These are phyloP conservation scores for Cotesia typhae DNA, from an alignment of 1,140 invertebrate genomes.

Conservation along the genomic window DNA sequence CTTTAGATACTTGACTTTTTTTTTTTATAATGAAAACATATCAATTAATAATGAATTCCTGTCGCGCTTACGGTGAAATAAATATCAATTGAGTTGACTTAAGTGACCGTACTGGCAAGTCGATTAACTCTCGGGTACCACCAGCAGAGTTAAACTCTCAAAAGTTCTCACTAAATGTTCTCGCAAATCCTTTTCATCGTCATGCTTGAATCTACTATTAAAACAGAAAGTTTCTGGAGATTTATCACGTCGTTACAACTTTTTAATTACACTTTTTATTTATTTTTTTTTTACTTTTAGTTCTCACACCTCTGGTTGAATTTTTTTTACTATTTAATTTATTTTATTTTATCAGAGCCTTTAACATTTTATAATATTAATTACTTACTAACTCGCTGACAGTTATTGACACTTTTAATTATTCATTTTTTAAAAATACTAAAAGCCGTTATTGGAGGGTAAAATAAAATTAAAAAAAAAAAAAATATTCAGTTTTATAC, in stretches of 20 bases:
- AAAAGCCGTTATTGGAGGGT: no score
- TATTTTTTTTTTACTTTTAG: background rate
- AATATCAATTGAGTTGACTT: background rate
- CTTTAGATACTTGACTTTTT: no score
- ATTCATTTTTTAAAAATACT: no score
- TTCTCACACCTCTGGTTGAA: constrained; percentile 17
- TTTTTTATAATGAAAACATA: no score
- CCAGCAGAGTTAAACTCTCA: constrained; percentile 1
- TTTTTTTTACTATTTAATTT: background rate
- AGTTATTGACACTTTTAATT: no score
- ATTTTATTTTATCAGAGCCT: background rate
- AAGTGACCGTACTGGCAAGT: constrained; percentile 17
- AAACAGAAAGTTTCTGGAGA: constrained; percentile 26
- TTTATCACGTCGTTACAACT: constrained; percentile 35
- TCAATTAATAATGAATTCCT: background rate
- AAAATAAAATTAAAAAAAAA: constrained; percentile 2
- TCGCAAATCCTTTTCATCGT: constrained; percentile 21
- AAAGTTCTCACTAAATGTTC: constrained; percentile 21
- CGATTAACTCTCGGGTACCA: constrained; percentile 9
- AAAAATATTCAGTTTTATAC: constrained; percentile 18
- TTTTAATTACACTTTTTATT: constrained; percentile 28
- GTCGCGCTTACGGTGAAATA: background rate
- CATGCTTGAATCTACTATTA: constrained; percentile 15
- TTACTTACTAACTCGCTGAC: no score
- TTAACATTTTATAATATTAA: background rate